Evolutionary conservation across 2,888 invertebrate genomes (phyloP), one percentile per base, ranked within the genome.

Genomic region (Cabera pusaria): DNA sequence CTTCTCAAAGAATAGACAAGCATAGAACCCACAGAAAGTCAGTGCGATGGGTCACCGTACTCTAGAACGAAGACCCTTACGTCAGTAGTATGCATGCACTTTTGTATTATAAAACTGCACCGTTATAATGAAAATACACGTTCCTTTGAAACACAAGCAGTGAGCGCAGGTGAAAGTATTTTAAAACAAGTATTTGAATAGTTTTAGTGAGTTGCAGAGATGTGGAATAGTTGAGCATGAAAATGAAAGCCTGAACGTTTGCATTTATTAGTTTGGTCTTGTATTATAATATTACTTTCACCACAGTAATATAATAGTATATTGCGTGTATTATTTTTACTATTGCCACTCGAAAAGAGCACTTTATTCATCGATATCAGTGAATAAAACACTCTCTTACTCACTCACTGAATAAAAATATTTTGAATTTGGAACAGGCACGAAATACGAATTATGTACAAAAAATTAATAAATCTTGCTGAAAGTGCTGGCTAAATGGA

Each of bases 41-140:
- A 58, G 8, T 19, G 35, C 41, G 21, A 40, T 46, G 50, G 72
- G 64, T 72, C 66, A 45, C 37, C 52, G 66, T 54, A 59, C 71
- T 52, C 53, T 41, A 32, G 52, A 52, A 40, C 59, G 43, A 56
- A 59, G 59, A 56, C 45, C 58, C 36, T 49, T 52, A 58, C 58
- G 44, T 43, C 36, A 44, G 23, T 34, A 25, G 27, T 27, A 26
- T 32, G 48, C 41, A 49, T 43, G 44, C 44, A n/a, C 35, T 49
- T 48, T 52, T 52, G 43, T 33, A 31, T 49, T 52, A 57, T 52
- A 61, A 58, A 61, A 66, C 53, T 62, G 31, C 49, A 53, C 49
- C 38, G 57, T 55, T 56, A 55, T 52, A 53, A 52, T 55, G 40
- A 51, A 44, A 52, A 28, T 38, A 9, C 18, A 42, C 31, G 26